These are phyloP conservation scores for Leptocoma aspasia DNA, from an alignment of 2,113 vertebrate genomes.

Conservation along the genomic window DNA sequence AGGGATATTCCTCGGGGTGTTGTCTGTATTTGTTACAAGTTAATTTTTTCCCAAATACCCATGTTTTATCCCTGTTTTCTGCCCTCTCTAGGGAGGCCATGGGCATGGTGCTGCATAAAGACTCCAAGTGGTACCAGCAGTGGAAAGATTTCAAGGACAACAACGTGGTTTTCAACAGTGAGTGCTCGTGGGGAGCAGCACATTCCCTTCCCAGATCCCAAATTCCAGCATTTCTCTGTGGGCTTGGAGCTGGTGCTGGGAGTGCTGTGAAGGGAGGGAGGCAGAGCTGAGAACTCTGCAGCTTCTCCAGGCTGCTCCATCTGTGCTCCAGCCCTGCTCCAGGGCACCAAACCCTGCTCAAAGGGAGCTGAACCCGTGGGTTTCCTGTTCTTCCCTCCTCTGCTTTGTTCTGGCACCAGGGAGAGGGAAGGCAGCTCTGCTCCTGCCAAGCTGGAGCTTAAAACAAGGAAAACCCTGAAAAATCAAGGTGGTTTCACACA, in stretches of 20 bases:
- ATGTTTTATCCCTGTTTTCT: not conserved
- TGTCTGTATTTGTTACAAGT: not conserved
- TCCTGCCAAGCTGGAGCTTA: not conserved
- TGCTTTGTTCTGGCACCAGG: not conserved
- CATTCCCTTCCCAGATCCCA: not conserved
- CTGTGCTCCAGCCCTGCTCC: not conserved
- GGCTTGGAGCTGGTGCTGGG: not conserved
- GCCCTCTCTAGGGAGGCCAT: conserved; percentile 82
- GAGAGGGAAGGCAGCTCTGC: not conserved
- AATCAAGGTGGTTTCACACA: not conserved
- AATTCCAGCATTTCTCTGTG: not conserved
- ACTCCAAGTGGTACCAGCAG: conserved; percentile 97
- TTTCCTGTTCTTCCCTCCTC: not conserved
- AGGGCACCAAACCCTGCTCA: not conserved
- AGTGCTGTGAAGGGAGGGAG: not conserved
- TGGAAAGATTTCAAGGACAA: conserved; percentile 99
- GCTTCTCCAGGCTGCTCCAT: not conserved
- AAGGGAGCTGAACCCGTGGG: not conserved
- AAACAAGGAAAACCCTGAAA: not conserved
- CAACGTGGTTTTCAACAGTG: conserved; percentile 93
- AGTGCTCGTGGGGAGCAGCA: conserved; percentile 48
- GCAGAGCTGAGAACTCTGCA: not conserved
- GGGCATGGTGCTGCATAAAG: conserved; percentile 93
- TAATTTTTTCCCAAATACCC: not conserved
- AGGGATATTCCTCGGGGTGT: not conserved